Percentiles rank a stretch among this genome's conserved stretches.
Conservation (phyloP, 2,113 vertebrate species). For the Actinemys pallida region DNA sequence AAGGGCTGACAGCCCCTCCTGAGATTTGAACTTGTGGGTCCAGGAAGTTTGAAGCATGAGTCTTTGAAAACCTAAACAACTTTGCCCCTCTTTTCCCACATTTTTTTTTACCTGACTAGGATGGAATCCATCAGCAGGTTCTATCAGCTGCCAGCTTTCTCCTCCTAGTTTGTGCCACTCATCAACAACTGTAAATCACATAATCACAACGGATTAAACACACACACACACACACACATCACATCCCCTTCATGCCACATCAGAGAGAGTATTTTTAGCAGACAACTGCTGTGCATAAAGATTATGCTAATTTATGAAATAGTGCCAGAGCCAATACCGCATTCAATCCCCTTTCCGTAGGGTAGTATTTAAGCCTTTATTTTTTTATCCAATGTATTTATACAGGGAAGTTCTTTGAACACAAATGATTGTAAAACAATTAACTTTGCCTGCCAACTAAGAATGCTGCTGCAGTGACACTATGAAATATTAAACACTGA, state of each 20-base stretch:
- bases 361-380: conserved; percentile 44
- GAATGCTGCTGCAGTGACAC: neutral
- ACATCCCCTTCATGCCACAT: neutral
- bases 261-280: neutral
- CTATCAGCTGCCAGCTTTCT: conserved; percentile 80
- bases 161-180: conserved; percentile 78
- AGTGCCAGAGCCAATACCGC: neutral
- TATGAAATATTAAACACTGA: conserved; percentile 53
- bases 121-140: conserved; percentile 82
- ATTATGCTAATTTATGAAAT: neutral
- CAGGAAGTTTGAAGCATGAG: neutral
- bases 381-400: conserved; percentile 16
- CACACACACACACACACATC: neutral
- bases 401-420: conserved; percentile 23
- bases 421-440: conserved; percentile 8
- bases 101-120: conserved; percentile 79
- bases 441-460: conserved; percentile 41
- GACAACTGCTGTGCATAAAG: neutral
- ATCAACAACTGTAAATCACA: conserved; percentile 54
- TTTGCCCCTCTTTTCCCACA: neutral
- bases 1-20: neutral
- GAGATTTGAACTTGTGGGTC: neutral
- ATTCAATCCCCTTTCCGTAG: conserved; percentile 15
- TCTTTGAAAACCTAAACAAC: neutral
- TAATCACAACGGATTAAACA: neutral